Base-by-base conservation (phyloP, 2,888 invertebrate species). In the Ceramica pisi region DNA sequence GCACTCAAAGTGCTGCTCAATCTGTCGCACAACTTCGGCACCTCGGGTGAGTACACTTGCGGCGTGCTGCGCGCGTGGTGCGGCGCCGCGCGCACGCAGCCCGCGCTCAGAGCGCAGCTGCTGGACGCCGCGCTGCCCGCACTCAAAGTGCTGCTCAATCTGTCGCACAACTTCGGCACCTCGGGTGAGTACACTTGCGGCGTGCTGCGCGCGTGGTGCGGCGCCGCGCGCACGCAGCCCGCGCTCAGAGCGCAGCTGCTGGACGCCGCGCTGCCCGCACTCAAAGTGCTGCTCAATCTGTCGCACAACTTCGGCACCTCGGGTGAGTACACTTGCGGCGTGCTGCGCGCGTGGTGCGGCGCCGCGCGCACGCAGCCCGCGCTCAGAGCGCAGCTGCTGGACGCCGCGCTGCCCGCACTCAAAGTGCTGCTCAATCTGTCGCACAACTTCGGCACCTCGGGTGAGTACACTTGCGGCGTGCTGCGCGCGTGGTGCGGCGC, bases 381-480 rank as follows among this genome's bases (percentile, higher is more conserved):
- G 1, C 97, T 83, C 97, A 97, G 69, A 97, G 44, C 76, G 64
- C 26, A 64, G 79, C 80, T 89, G 63, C 78, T 89, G n/a, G 98
- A 98, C 93, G 98, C 98, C 67, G 97, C 99, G 63, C 96, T 99
- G 85, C 98, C 99, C 67, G 97, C 98, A 70, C 96, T 99, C 88
- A 98, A 99, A 95, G 98, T 99, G 87, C 97, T 99, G 68, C 98
- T 99, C 88, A 99, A 99, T 94, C 96, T 99, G 80, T 98, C 99
- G 70, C 99, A 99, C 96, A 97, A 98, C 84, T 98, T 98, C 91
- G 97, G 97, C 85, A 96, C 97, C 82, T 96, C 97, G 90, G 90
- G n/a, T n/a, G n/a, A n/a, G n/a, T n/a, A n/a, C n/a, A n/a, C n/a
- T n/a, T 23, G 97, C 98, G 71, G 97, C 97, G 88, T 98, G 82